phyloP scores from a whole-genome alignment of 2,888 invertebrate genomes.

The Spilosoma lubricipeda region DNA sequence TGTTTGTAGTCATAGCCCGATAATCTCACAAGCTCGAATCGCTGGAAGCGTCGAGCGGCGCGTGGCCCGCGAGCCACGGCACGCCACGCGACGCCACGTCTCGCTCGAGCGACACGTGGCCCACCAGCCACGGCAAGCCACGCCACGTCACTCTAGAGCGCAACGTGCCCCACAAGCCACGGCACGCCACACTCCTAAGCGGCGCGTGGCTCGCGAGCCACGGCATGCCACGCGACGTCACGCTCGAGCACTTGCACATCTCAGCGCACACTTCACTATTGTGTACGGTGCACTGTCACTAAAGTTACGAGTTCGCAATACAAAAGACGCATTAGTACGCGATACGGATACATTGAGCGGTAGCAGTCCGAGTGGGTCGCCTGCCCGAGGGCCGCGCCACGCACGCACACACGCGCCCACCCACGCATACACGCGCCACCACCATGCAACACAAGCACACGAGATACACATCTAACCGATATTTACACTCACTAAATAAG shows the following conservation, averaged over 20 bases:
- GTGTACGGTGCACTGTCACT: conserved; percentile 68
- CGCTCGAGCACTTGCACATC: conserved; percentile 35
- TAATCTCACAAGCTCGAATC: conserved; percentile 38
- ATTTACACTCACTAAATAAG: conserved; percentile 59
- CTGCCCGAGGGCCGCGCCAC: conserved; percentile 63
- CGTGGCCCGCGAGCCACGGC: not conserved
- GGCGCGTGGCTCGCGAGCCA: not conserved
- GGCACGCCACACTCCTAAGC: not conserved
- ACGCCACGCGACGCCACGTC: not conserved
- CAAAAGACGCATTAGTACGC: conserved; percentile 60
- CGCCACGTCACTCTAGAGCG: not conserved
- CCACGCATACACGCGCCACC: conserved; percentile 47
- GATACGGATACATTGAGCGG: conserved; percentile 52
- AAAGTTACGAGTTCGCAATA: conserved; percentile 59
- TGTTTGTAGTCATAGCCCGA: conserved; percentile 68
- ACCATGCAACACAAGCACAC: conserved; percentile 55
- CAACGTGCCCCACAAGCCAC: not conserved
- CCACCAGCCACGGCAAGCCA: too few relatives aligned
- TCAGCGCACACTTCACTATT: conserved; percentile 64
- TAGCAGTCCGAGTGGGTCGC: conserved; percentile 63
- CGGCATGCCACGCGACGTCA: not conserved
- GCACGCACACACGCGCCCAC: conserved; percentile 30
- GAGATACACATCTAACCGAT: conserved; percentile 44
- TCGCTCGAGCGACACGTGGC: not conserved
- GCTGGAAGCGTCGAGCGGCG: not conserved